Conservation (phyloP, 2,113 vertebrate species). For the Sceloporus undulatus region DNA sequence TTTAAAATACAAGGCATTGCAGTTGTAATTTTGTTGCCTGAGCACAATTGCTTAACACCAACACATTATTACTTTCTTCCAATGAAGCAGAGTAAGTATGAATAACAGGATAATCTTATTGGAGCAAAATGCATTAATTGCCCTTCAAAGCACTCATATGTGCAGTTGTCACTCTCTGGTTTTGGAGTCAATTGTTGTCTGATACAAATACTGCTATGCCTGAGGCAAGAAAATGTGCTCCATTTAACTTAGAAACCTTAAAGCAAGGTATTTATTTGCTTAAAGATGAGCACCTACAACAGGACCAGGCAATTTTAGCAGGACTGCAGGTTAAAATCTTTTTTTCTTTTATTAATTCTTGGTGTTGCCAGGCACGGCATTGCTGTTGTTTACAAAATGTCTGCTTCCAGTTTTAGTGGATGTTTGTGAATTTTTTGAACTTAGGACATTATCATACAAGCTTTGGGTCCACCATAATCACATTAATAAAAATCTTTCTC, state of each 20-base stretch:
- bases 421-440: too few relatives aligned
- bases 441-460: too few relatives aligned
- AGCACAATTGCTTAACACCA: background rate
- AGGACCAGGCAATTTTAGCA: background rate
- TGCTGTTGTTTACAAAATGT: too few relatives aligned
- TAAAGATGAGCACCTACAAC: background rate
- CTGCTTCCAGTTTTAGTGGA: too few relatives aligned
- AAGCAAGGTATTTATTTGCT: background rate
- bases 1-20: background rate
- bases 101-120: background rate
- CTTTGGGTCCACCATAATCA: too few relatives aligned
- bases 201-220: background rate
- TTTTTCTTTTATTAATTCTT: too few relatives aligned
- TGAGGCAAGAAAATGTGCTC: background rate
- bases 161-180: background rate
- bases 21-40: slow-evolving; percentile 15
- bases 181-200: background rate
- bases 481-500: too few relatives aligned
- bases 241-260: background rate
- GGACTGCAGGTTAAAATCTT: too few relatives aligned
- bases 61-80: background rate
- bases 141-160: background rate
- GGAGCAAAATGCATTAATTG: background rate
- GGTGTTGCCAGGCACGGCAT: too few relatives aligned
- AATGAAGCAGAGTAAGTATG: background rate